phyloP scores from a whole-genome alignment of 2,797 vertebrate genomes.

The Crenichthys baileyi region DNA sequence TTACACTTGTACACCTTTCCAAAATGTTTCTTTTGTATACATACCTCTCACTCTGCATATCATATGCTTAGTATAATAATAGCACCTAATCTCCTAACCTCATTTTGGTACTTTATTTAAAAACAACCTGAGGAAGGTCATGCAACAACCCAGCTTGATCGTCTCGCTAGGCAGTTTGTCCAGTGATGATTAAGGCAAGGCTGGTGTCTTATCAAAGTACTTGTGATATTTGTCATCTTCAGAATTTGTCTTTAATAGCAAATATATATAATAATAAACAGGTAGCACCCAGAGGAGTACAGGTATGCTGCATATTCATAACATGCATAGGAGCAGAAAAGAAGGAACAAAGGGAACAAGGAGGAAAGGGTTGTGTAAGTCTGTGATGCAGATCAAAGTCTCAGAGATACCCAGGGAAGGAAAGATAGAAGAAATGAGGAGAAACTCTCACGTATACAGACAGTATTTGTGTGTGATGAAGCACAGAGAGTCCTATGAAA shows the following conservation, averaged over 20 bases:
- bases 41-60: background rate
- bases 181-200: conserved; percentile 4
- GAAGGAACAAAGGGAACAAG: conserved; percentile 42
- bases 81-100: too few species aligned
- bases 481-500: conserved; percentile 54
- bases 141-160: background rate
- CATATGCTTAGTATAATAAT: too few species aligned
- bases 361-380: conserved; percentile 46
- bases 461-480: conserved; percentile 28
- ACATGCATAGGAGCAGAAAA: conserved; percentile 43
- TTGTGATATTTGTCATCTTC: conserved; percentile 2
- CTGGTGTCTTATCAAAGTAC: background rate
- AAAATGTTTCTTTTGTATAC: background rate
- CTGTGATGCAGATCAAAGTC: conserved; percentile 75
- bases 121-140: background rate
- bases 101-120: background rate
- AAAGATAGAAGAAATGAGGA: conserved; percentile 49
- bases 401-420: conserved; percentile 61
- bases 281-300: conserved; percentile 40
- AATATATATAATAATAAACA: conserved; percentile 16
- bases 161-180: background rate
- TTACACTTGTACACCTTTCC: background rate
- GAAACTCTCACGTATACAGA: conserved; percentile 31
- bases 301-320: conserved; percentile 17
- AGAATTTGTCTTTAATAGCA: conserved; percentile 1